Conservation (phyloP, 2,888 invertebrate species). For the Alcis repandata region DNA sequence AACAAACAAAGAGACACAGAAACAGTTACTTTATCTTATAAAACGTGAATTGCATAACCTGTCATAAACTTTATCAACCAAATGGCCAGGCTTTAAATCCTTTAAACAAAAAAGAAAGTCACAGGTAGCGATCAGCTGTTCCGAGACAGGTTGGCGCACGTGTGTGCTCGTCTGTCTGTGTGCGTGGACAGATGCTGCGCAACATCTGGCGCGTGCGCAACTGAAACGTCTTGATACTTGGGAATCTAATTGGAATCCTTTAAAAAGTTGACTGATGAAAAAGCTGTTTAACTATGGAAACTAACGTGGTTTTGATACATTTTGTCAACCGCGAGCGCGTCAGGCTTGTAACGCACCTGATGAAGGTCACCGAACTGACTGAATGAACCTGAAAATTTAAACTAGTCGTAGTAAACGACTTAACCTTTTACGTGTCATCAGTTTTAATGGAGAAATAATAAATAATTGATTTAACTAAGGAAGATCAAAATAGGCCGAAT, state of each 20-base stretch:
- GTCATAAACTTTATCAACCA: conserved; percentile 5
- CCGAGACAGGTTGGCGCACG: conserved; percentile 71
- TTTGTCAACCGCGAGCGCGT: no score
- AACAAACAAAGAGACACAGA: neutral
- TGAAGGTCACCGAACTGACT: no score
- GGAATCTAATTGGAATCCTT: conserved; percentile 34
- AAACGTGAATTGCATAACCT: neutral
- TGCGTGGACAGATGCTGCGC: conserved; percentile 77
- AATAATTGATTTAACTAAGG: no score
- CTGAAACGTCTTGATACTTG: conserved; percentile 64
- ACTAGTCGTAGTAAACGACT: no score
- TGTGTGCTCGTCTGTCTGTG: conserved; percentile 47
- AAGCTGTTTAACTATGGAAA: no score
- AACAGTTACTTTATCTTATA: neutral
- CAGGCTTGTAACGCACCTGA: no score
- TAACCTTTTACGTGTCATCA: no score
- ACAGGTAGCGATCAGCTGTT: conserved; percentile 81
- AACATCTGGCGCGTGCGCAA: conserved; percentile 77
- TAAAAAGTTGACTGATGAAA: no score
- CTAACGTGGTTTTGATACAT: no score
- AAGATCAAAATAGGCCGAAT: no score
- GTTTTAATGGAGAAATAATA: no score
- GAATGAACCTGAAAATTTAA: no score
- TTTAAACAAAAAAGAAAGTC: conserved; percentile 63
- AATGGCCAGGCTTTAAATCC: conserved; percentile 39